Base-by-base conservation (phyloP, 2,797 vertebrate species). In the Bovichtus diacanthus region DNA sequence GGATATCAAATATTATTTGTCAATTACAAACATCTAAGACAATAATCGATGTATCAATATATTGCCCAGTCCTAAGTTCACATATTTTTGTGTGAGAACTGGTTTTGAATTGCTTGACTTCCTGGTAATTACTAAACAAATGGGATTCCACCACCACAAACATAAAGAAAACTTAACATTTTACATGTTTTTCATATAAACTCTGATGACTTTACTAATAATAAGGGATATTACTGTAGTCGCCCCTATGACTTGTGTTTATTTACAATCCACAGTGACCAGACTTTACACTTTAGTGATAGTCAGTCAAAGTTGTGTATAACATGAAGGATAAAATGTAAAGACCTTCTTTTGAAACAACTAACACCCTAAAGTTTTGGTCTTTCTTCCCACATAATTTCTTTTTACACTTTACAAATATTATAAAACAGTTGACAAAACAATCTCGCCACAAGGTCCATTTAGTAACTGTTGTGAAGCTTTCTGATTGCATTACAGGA, bases 111-210 rank as follows among this genome's bases (percentile, higher is more conserved):
- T 38, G 3, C 3, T 21, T 16, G 5, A n/a, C 9, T 7, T 61
- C 6, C 5, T 55, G 21, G 3, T 60, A 23, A 21, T 21, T 0
- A 49, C n/a, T 47, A 27, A 69, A 70, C 16, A 58, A 49, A 53
- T 38, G 46, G 2, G 44, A 71, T 18, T 70, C 54, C 65, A 64
- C 73, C 58, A 74, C 64, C 74, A 76, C 55, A 76, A 68, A 60
- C 34, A 60, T 50, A 12, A 60, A 46, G 6, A 25, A 66, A 58
- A 55, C 39, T 2, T 34, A 9, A 49, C 12, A 49, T 76, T 34
- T 46, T 15, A 53, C 53, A 25, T 39, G 51, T 76, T 55, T 84
- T 21, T 46, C 6, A 51, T 43, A 73, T 44, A 70, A 81, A 76
- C 69, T 23, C 16, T 60, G 19, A 5, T 44, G 51, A 27, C 29